phyloP scores from a whole-genome alignment of 2,113 vertebrate genomes.

The Pterophyllum scalare region DNA sequence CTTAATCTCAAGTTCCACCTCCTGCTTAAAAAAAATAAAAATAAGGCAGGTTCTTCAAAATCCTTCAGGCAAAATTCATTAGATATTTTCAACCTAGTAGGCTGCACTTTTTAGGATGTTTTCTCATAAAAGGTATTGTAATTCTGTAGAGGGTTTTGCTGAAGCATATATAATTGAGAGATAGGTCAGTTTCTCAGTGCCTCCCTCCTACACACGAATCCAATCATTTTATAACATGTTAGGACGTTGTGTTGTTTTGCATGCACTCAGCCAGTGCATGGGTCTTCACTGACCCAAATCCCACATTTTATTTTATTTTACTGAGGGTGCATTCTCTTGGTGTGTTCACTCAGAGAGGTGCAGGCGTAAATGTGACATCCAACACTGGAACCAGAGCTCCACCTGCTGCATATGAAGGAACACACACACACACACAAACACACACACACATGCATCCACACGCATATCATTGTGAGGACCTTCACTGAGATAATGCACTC shows the following conservation, averaged over 20 bases:
- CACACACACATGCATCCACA: slow-evolving; percentile 26
- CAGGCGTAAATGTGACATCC: not conserved
- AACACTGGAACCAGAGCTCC: slow-evolving; percentile 74
- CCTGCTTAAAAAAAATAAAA: too few species aligned
- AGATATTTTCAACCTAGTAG: too few species aligned
- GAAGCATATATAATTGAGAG: not conserved
- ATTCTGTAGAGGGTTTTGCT: not conserved
- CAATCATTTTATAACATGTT: not conserved
- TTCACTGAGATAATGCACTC: not conserved
- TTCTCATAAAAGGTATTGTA: too few species aligned
- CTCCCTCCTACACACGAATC: not conserved
- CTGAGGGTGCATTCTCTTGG: not conserved
- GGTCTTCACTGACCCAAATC: not conserved
- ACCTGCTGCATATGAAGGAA: slow-evolving; percentile 69
- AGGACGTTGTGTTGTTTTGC: not conserved
- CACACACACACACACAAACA: slow-evolving; percentile 25
- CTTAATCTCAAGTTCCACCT: not conserved
- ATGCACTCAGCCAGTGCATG: not conserved
- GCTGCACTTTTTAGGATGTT: too few species aligned
- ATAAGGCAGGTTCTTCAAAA: too few species aligned
- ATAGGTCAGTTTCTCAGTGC: not conserved
- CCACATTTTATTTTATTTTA: not conserved
- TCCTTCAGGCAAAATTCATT: too few species aligned
- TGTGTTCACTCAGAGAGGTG: not conserved
- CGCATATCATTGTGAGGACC: not conserved